These are phyloP conservation scores for Macropis europaea DNA, from an alignment of 2,888 invertebrate species.

Conservation along the genomic window DNA sequence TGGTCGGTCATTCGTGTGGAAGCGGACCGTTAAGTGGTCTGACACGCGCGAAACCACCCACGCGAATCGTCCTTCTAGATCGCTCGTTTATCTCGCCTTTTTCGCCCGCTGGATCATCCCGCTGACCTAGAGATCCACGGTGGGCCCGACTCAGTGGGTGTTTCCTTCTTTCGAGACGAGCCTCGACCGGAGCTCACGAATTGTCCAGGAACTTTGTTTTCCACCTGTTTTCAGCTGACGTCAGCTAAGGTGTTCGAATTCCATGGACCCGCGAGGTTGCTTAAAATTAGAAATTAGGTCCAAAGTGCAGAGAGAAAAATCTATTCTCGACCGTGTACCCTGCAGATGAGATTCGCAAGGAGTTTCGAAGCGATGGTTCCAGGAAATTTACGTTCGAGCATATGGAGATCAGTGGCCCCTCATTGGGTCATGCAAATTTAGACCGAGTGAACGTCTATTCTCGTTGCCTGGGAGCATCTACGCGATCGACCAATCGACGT, in stretches of 20 bases:
- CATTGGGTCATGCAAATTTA: constrained; percentile 63
- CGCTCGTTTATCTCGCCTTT: constrained; percentile 57
- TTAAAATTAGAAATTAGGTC: constrained; percentile 13
- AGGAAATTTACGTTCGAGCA: constrained; percentile 61
- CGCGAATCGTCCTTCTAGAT: constrained; percentile 53
- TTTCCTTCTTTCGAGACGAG: constrained; percentile 28
- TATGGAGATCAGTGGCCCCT: constrained; percentile 61
- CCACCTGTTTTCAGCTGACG: too few relatives aligned
- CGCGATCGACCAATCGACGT: constrained; percentile 26
- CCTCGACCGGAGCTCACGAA: too few relatives aligned
- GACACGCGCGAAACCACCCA: constrained; percentile 47
- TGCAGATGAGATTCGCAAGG: constrained; percentile 30
- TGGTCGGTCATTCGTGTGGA: constrained; percentile 11
- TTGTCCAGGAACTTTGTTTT: too few relatives aligned
- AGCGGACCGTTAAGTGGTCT: constrained; percentile 32
- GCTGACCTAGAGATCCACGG: constrained; percentile 64
- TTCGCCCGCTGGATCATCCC: constrained; percentile 52
- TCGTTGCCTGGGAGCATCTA: constrained; percentile 26
- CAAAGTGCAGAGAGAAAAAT: constrained; percentile 21
- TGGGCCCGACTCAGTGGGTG: constrained; percentile 47
- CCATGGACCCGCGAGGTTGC: neutral
- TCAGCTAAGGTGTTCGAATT: too few relatives aligned
- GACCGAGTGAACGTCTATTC: constrained; percentile 47
- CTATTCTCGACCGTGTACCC: constrained; percentile 38
- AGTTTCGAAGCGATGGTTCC: constrained; percentile 49